Evolutionary conservation across 2,888 invertebrate genomes (phyloP), one percentile per base, ranked within the genome.

Genomic region (Coelopa pilipes): DNA sequence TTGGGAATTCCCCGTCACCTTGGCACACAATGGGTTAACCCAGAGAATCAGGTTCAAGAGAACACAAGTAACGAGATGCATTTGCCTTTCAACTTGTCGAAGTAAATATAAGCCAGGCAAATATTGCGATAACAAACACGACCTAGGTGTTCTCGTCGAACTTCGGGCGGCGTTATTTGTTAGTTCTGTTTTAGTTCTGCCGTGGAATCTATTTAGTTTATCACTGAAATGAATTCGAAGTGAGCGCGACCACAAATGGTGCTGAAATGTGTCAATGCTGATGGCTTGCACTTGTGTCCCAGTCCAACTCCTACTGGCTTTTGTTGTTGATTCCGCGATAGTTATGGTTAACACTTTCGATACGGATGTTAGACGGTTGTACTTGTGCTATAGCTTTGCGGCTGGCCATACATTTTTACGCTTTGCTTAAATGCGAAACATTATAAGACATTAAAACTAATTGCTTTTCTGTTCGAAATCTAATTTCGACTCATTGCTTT

Each of bases 231-330:
- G 50, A 66, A 50, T 49, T 34, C 62, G 24, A 9, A 21, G 11
- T 53, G n/a, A 62, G 34, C 7, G 34, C 7, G 62, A 62, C 24
- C n/a, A 63, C 19, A 50, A 47, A 49, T 50, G 19, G 21, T 13
- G 50, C 15, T 49, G 13, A 66, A 21, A 66, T 66, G 50, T 66
- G 66, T 66, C 66, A 66, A 66, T 66, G 66, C n/a, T 66, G 21
- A 15, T 66, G 47, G 13, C 12, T 13, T 15, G 24, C 24, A 50
- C 21, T 66, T 66, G 66, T 24, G 66, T 10, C 11, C 12, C 24
- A 50, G 50, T 66, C 50, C 15, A 50, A 50, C 1, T 66, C 12
- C 13, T 24, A 66, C 19, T 17, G 5, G 15, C 11, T 66, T 19
- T 66, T 19, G 21, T 66, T 66, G 15, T 17, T 66, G 11, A 53